Evolutionary conservation across 2,888 invertebrate genomes (phyloP).

Genomic region (Julus scandinavius): DNA sequence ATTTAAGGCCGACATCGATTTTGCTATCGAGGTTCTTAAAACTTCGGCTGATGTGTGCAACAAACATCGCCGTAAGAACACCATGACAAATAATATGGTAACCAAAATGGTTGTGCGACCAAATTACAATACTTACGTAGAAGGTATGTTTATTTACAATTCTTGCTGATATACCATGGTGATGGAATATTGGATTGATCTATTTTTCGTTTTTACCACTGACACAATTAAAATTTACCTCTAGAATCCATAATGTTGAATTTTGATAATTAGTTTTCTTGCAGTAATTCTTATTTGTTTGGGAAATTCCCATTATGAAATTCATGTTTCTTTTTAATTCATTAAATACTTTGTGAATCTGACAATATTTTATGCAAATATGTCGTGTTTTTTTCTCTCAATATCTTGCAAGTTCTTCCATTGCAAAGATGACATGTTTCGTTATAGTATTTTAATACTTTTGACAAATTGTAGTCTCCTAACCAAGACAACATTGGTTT

Average conservation of each 20-base stretch:
- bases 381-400: background rate
- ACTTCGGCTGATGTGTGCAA: slow-evolving; percentile 82
- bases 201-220: no score
- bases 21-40: slow-evolving; percentile 80
- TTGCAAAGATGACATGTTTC: background rate
- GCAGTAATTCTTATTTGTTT: no score
- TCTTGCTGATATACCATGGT: no score
- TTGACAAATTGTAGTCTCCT: background rate
- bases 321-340: no score
- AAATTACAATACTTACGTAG: slow-evolving; percentile 81
- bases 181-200: no score
- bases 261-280: no score
- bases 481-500: background rate
- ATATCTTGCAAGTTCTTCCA: no score
- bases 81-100: slow-evolving; percentile 79
- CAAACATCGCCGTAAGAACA: slow-evolving; percentile 73
- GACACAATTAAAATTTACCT: no score
- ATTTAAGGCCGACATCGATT: slow-evolving; percentile 74
- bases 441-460: background rate
- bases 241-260: no score
- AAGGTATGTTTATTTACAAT: slow-evolving; percentile 65
- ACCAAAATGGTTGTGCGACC: slow-evolving; percentile 82
- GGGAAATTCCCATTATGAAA: no score
- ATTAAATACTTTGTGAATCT: no score
- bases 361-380: no score